Base-by-base conservation (phyloP, 2,113 vertebrate species). In the Apaloderma vittatum region DNA sequence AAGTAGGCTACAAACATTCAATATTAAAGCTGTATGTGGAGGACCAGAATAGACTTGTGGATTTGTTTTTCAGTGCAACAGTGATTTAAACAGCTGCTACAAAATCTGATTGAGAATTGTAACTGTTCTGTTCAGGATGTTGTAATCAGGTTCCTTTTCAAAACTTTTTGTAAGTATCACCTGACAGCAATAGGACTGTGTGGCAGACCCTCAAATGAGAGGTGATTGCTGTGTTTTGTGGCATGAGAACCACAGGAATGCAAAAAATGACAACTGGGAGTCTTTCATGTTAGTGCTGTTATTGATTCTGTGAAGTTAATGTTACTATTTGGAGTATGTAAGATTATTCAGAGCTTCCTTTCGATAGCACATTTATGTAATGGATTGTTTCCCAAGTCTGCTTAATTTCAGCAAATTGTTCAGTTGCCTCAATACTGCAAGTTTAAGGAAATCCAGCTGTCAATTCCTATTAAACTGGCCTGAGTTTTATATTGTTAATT, bases 321-420 rank as follows among this genome's bases (percentile, higher is more conserved):
- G 37, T 54, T 70, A 75, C 72, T 74, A 52, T 82, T 95, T 78
- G 48, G 45, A 86, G 62, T 83, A 40, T 45, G 21, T 73, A 59
- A 70, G 27, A 63, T 92, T 80, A 86, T 66, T 70, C 58, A 93
- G 65, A 83, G 68, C 85, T 95, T 95, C 79, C 92, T 93, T 78
- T 92, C 66, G 67, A 67, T 57, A 91, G 58, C 66, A 86, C 72
- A n/a, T 86, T 96, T 94, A 94, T 71, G 80, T 73, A 52, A 93
- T 88, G 45, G 43, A 84, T 95, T 96, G 89, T 94, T 95, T 90
- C 72, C 74, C 77, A 40, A 97, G 94, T 95, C 96, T 96, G 85
- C 96, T 97, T 90, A 91, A 98, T 97, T 98, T 96, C 96, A 97
- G 96, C 94, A 97, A 94, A 93, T 93, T 96, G 81, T 92, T 95